Base-by-base conservation (phyloP, 2,797 vertebrate species). In the Phoebastria nigripes region DNA sequence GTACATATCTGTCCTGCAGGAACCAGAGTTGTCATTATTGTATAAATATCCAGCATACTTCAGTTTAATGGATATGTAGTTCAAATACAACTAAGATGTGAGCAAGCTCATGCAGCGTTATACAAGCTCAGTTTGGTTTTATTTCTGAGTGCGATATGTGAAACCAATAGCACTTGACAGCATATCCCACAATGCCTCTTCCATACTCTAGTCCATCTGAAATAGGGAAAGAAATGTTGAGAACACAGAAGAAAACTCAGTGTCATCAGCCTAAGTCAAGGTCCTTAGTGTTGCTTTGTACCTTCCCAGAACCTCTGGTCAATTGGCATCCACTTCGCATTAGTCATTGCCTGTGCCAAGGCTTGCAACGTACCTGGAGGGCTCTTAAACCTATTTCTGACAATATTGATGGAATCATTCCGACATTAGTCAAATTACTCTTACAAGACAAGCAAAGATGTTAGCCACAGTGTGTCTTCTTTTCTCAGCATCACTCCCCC, bases 331-430 rank as follows among this genome's bases (percentile, higher is more conserved):
- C 74, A 63, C 71, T 89, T 72, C 1, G 0, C 29, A 15, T 95
- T 82, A 92, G 91, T 55, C 15, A 3, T 94, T 93, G 79, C 94
- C 65, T 42, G 55, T 89, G 95, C 90, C 94, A 94, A 89, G 90
- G 69, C 82, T 96, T 93, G 74, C 89, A 93, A 88, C 4, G 3
- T 96, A 96, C 95, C 97, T 96, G 91, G 87, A 94, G 96, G 97
- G 96, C 77, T 96, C 90, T 86, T 82, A 83, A 94, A 95, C 90
- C 91, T 95, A 74, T 94, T 96, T 93, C 93, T 97, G 97, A 95
- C 96, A 97, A 33, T 82, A 63, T 5, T 95, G 95, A 97, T 93
- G 93, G 95, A 97, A 97, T 97, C 87, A 89, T 97, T 97, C 49
- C 5, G 94, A 97, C 96, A 37, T 96, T 95, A 91, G 94, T 96